Conservation (phyloP, 2,797 vertebrate species). For the Pogonophryne albipinna region DNA sequence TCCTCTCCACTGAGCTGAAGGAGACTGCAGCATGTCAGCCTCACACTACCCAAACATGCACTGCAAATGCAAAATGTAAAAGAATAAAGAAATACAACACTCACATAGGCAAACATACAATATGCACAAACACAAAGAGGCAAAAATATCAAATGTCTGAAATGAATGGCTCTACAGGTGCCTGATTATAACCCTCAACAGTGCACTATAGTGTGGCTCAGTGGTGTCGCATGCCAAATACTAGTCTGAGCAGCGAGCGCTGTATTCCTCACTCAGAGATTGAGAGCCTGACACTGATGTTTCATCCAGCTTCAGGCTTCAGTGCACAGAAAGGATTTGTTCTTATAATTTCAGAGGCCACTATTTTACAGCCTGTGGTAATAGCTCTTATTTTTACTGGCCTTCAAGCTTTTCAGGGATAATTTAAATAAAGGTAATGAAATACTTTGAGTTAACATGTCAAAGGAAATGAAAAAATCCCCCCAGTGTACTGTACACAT, state of each 20-base stretch:
- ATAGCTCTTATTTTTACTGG: conserved; percentile 43
- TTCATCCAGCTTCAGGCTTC: conserved; percentile 64
- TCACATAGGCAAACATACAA: conserved; percentile 7
- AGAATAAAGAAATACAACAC: neutral
- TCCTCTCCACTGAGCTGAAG: conserved; percentile 15
- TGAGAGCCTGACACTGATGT: conserved; percentile 56
- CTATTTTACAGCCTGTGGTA: conserved; percentile 65
- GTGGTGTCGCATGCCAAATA: conserved; percentile 5
- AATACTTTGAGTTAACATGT: conserved; percentile 37
- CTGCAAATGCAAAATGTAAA: neutral
- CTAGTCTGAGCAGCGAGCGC: conserved; percentile 26
- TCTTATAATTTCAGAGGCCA: conserved; percentile 68
- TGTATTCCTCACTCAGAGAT: conserved; percentile 51
- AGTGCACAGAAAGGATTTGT: conserved; percentile 58
- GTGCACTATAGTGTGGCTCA: conserved; percentile 22
- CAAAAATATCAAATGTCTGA: conserved; percentile 33
- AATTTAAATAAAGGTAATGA: conserved; percentile 59
- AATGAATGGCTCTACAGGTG: conserved; percentile 56
- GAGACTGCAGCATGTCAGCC: conserved; percentile 32
- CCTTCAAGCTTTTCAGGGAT: conserved; percentile 39
- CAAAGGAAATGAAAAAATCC: conserved; percentile 18
- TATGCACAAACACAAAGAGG: conserved; percentile 12
- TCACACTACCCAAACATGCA: conserved; percentile 15
- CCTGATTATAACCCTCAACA: conserved; percentile 38
- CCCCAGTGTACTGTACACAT: neutral